A percentile compares a stretch with the other conserved stretches of the same genome.
Conservation (phyloP, 2,113 vertebrate species). For the Bombycilla garrulus region DNA sequence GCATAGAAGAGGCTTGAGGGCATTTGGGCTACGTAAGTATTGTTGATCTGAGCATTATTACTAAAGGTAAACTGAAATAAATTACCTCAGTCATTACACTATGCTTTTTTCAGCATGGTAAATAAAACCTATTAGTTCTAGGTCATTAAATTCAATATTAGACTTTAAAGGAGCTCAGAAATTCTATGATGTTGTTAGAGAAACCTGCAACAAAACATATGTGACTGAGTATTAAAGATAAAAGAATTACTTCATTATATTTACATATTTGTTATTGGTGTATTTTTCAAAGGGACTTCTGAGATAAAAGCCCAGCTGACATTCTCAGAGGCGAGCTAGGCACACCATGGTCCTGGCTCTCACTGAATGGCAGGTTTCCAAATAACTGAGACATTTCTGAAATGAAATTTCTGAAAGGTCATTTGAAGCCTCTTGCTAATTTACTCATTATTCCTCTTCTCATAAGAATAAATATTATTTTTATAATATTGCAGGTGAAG, state of each 20-base stretch:
- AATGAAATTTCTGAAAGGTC: neutral
- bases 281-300: neutral
- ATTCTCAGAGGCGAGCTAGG: neutral
- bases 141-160: slow-evolving; percentile 40
- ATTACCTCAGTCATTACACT: neutral
- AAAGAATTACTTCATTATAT: neutral
- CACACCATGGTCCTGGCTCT: neutral
- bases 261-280: neutral
- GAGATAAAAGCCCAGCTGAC: neutral
- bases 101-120: neutral
- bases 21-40: neutral
- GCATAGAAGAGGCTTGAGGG: neutral
- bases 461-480: neutral
- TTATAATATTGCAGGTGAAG: neutral
- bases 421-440: neutral
- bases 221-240: neutral
- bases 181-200: neutral
- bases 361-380: neutral
- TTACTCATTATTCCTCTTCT: neutral
- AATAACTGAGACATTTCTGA: neutral
- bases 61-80: slow-evolving; percentile 46
- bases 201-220: neutral
- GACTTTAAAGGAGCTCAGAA: slow-evolving; percentile 3
- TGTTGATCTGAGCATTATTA: slow-evolving; percentile 5
- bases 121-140: slow-evolving; percentile 63